Conservation (phyloP, 2,888 invertebrate species). For the Troides helena region DNA sequence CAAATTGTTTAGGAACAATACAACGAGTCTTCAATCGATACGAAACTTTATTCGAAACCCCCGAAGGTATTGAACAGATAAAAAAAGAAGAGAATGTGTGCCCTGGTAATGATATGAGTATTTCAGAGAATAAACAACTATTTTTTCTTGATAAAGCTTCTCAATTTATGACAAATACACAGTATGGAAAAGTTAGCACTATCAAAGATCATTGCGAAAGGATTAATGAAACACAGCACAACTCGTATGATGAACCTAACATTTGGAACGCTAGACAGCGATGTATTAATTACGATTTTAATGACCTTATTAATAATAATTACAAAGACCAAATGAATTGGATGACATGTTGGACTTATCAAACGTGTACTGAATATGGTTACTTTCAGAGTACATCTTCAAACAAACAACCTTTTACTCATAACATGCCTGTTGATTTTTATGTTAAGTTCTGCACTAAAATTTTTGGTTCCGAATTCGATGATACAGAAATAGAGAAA, state of each 20-base stretch:
- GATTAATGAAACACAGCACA: slow-evolving; percentile 35
- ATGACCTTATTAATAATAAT: slow-evolving; percentile 46
- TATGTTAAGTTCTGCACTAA: slow-evolving; percentile 63
- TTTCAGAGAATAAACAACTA: slow-evolving; percentile 55
- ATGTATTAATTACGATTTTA: slow-evolving; percentile 58
- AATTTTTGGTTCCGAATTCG: slow-evolving; percentile 63
- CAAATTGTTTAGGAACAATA: slow-evolving; percentile 52
- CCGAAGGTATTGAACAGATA: slow-evolving; percentile 50
- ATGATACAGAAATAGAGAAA: slow-evolving; percentile 53
- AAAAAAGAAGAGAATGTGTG: slow-evolving; percentile 65
- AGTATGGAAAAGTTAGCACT: slow-evolving; percentile 51
- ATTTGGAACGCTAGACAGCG: slow-evolving; percentile 43
- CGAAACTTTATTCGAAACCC: slow-evolving; percentile 49
- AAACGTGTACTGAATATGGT: slow-evolving; percentile 89
- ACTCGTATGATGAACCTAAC: slow-evolving; percentile 36
- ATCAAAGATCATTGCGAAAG: slow-evolving; percentile 53
- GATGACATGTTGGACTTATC: slow-evolving; percentile 82
- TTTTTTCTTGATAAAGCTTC: slow-evolving; percentile 55
- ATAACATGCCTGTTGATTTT: slow-evolving; percentile 63
- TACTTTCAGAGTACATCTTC: slow-evolving; percentile 84
- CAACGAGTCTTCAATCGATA: slow-evolving; percentile 50
- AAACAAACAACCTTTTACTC: slow-evolving; percentile 79
- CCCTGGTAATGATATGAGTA: slow-evolving; percentile 51
- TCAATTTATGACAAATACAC: slow-evolving; percentile 53
- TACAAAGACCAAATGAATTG: slow-evolving; percentile 44